Base-by-base conservation (phyloP, 2,888 invertebrate genomes). In the Sarcophaga rosellei region DNA sequence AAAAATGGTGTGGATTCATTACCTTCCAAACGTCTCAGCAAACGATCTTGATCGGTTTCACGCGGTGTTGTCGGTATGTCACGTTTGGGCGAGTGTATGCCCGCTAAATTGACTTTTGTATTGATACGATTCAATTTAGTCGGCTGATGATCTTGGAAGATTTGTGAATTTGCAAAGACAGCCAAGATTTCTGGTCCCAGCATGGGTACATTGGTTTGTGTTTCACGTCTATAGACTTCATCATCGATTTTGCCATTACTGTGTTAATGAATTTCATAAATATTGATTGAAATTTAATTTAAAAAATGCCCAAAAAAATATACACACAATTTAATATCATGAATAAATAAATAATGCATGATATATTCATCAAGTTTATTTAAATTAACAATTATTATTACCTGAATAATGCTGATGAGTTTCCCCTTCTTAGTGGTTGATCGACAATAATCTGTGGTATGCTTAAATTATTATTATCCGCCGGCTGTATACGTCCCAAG, bases 131-230 rank as follows among this genome's bases (percentile, higher is more conserved):
- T 91, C 75, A 93, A 81, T 88, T 93, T 92, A 11, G 93, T 92
- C 6, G 93, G 92, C 88, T 93, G 93, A 89, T 93, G 93, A 79
- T 93, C 93, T 88, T 93, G 92, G 89, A 93, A 93, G 84, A 93
- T 93, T 89, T 93, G 93, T 81, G 93, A 93, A 79, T 93, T 93
- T 63, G 93, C 92, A 88, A 93, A 93, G 11, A 93, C 93, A 1
- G 93, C 91, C 82, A 93, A 81, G 77, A 93, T 93, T 89, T 93
- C 94, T 0, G 94, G 94, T 1, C 94, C 94, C 87, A 93, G 81
- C 89, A 92, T 93, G 25, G 93, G 93, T 20, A 93, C 93, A 88
- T 92, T 93, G 65, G 92, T 93, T 88, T 93, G 93, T 4, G 93
- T 93, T 89, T 93, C 94, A n/a, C 93, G 92, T 17, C 92, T 90